Conservation (phyloP, 2,797 vertebrate species). For the Hapalemur alaotrensis region DNA sequence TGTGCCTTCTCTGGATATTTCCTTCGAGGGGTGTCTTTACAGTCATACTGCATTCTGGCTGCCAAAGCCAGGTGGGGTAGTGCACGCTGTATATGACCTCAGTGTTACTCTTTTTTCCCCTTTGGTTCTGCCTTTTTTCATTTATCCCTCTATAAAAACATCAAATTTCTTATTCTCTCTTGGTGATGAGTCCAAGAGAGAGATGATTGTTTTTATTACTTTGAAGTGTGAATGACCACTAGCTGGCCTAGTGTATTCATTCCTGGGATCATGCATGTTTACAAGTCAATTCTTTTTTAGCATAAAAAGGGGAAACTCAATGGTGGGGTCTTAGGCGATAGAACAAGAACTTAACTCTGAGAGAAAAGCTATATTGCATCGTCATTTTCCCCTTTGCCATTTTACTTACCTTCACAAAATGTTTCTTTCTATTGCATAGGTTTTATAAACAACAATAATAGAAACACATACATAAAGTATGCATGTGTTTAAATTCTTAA, state of each 20-base stretch:
- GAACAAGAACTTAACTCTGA: not conserved
- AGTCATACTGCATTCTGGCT: not conserved
- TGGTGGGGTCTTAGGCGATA: not conserved
- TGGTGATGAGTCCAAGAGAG: not conserved
- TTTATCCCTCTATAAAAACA: not conserved
- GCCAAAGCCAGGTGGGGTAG: not conserved
- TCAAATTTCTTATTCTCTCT: not conserved
- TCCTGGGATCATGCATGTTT: not conserved
- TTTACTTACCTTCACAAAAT: slow-evolving; percentile 4
- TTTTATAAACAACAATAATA: not conserved
- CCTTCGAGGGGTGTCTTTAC: not conserved
- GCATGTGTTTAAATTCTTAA: not conserved
- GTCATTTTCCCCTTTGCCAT: not conserved
- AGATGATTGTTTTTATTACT: not conserved
- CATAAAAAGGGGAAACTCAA: not conserved
- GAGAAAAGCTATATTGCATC: not conserved
- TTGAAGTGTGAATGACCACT: not conserved
- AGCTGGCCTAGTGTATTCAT: not conserved
- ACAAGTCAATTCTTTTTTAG: not conserved
- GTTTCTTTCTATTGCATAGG: not conserved
- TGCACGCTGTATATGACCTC: not conserved
- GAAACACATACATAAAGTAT: not conserved
- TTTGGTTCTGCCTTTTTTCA: not conserved
- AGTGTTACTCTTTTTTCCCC: not conserved
- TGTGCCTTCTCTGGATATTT: not conserved